Percentiles rank a stretch among this genome's conserved stretches.
Evolutionary conservation across 2,797 vertebrate species (phyloP).

Genomic region (Oreonectes daqikongensis): DNA sequence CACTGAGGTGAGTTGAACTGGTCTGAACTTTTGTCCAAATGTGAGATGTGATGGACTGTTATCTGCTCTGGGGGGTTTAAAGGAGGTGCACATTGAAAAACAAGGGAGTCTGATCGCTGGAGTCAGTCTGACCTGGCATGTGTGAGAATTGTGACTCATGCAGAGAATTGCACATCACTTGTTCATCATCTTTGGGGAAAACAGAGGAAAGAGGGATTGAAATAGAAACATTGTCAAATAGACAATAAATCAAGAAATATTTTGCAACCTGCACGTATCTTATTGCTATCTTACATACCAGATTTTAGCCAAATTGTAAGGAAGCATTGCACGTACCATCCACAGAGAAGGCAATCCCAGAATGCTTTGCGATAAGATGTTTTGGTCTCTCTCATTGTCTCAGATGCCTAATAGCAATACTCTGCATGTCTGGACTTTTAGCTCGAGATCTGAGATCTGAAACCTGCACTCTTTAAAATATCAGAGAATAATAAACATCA

Average conservation of each 20-base stretch:
- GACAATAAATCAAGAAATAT: no score
- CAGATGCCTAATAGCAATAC: conserved; percentile 4
- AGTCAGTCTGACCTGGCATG: neutral
- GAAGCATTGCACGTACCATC: neutral
- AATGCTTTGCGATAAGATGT: neutral
- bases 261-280: no score
- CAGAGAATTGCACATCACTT: neutral
- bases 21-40: neutral
- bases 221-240: no score
- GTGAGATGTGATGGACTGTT: neutral
- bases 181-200: neutral
- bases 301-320: neutral
- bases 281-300: neutral
- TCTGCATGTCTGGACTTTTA: neutral
- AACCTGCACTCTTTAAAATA: conserved; percentile 3
- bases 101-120: neutral
- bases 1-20: neutral
- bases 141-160: conserved; percentile 1
- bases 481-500: conserved; percentile 2
- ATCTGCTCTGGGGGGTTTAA: neutral
- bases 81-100: neutral
- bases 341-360: neutral
- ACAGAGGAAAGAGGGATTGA: neutral
- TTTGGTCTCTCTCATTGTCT: neutral
- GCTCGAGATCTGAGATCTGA: neutral